Base-by-base conservation (phyloP, 1,140 invertebrate species). In the Chymomyza costata region DNA sequence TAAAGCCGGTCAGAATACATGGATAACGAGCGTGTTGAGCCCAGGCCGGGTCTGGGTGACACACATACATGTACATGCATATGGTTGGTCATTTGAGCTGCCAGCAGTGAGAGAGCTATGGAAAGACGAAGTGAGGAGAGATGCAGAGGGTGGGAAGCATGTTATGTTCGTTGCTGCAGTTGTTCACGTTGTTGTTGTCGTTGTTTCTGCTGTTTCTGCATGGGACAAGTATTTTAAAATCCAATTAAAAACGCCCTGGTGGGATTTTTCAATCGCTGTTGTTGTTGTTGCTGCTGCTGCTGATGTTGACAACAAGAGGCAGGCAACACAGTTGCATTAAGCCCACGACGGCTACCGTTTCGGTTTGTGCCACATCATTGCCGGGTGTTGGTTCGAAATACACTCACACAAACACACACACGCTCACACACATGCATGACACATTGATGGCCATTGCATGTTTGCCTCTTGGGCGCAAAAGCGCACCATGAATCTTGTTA, bases 161-260 rank as follows among this genome's bases (percentile, higher is more conserved):
- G 35, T 2, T 52, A 53, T 63, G 71, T 56, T 37, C 47, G 15
- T 34, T 30, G n/a, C 45, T 10, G 10, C 41, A 32, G 30, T n/a
- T 34, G 31, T 34, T 57, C 32, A 57, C 47, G 58, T 57, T 80
- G 63, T 58, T 71, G 67, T 56, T 31, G 28, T 21, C 17, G 18
- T 21, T 48, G 46, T 35, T 48, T n/a, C 5, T 11, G n/a, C 7
- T 34, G 31, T 16, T 38, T 16, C 18, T 48, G 46, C 57, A 81
- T 80, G 67, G 73, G 64, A 78, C 73, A 78, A 78, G 73, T 78
- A 78, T 78, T 78, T 78, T 78, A 80, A 80, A 80, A 80, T 80
- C 73, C 73, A 80, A 80, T 80, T 80, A 80, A 80, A 80, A 80
- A 80, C 73, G 74, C 60, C 60, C 60, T 53, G 59, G 60, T 63